These are phyloP conservation scores for Azemiops feae DNA, from an alignment of 2,113 vertebrate species.

Conservation along the genomic window DNA sequence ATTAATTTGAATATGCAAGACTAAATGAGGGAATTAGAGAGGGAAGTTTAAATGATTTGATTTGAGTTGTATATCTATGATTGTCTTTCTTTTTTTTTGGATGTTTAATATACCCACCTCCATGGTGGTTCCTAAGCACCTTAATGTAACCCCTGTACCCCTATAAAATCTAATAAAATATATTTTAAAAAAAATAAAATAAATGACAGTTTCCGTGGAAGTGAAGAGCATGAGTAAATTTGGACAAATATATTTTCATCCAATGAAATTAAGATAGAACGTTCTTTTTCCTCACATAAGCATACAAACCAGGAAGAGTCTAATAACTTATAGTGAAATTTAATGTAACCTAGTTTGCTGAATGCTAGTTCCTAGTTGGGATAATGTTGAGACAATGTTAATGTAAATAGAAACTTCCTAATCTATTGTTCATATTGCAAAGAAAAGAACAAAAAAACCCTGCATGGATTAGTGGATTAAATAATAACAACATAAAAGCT, in stretches of 20 bases:
- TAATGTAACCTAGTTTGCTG: neutral
- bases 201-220: neutral
- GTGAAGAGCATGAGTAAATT: neutral
- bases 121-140: no score
- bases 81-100: no score
- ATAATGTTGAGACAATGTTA: neutral
- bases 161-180: no score
- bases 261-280: neutral
- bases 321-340: neutral
- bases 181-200: no score
- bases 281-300: neutral
- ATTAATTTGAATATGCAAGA: no score
- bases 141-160: no score
- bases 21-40: no score
- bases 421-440: neutral
- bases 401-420: neutral
- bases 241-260: neutral
- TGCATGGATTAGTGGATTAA: neutral
- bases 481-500: neutral
- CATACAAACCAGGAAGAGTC: neutral
- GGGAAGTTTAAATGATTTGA: no score
- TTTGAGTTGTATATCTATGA: no score
- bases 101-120: no score
- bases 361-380: neutral
- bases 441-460: neutral